Evolutionary conservation across 2,113 vertebrate genomes (phyloP).

Genomic region (Mixornis gularis): DNA sequence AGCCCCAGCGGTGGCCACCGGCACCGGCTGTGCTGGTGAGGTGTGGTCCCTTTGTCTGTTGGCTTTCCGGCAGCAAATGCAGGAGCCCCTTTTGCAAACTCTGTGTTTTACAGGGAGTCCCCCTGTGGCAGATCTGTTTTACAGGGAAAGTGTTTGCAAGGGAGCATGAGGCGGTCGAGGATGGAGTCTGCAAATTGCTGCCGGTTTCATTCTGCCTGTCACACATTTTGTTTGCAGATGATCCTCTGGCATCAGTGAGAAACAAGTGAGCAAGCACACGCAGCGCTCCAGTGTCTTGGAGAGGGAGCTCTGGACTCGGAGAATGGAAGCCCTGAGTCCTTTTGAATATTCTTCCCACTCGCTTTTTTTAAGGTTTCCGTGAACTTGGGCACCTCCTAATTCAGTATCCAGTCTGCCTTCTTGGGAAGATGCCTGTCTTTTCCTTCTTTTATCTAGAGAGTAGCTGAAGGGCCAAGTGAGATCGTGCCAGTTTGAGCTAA

Average conservation of each 20-base stretch:
- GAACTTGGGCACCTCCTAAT: neutral
- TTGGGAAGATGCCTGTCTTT: neutral
- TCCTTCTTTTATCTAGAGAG: neutral
- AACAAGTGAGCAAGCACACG: rapidly evolving
- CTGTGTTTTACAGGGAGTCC: neutral
- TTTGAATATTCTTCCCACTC: neutral
- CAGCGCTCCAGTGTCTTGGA: rapidly evolving
- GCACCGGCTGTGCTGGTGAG: neutral
- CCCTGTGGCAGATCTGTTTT: neutral
- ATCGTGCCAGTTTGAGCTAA: neutral
- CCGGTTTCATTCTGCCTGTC: neutral
- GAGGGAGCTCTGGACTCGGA: neutral
- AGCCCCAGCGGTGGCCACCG: rapidly evolving
- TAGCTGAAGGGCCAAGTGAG: neutral
- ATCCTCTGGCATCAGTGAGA: neutral
- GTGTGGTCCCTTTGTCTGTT: conserved; percentile 35
- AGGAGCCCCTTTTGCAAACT: neutral
- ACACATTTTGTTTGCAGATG: rapidly evolving
- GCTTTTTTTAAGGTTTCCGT: rapidly evolving
- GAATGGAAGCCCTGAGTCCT: neutral
- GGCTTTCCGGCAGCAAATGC: neutral
- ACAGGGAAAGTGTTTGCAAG: neutral
- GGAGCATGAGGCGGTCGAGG: rapidly evolving
- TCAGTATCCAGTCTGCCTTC: neutral
- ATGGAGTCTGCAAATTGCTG: neutral